These are phyloP conservation scores for Noctua fimbriata DNA, from an alignment of 2,888 invertebrate genomes.

Conservation along the genomic window DNA sequence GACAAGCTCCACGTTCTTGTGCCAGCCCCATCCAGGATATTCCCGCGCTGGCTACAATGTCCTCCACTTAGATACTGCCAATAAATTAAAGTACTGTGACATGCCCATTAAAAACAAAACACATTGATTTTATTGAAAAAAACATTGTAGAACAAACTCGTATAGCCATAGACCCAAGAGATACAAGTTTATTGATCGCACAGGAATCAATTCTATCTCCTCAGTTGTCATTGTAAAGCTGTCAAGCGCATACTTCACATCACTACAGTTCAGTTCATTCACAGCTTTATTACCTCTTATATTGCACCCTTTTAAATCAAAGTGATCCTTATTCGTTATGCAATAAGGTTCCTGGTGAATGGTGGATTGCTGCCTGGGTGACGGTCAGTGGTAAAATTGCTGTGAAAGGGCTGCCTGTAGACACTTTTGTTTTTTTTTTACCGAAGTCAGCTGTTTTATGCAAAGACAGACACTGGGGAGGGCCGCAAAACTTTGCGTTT, in stretches of 20 bases:
- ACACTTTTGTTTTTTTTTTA: slow-evolving; percentile 6
- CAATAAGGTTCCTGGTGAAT: neutral
- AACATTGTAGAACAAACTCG: slow-evolving; percentile 7
- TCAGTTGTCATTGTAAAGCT: slow-evolving; percentile 48
- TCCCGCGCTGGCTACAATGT: no score
- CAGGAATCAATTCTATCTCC: slow-evolving; percentile 37
- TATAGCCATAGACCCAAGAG: slow-evolving; percentile 1
- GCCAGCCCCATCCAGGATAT: no score
- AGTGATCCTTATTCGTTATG: neutral
- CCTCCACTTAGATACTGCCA: no score
- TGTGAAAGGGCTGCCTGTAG: neutral
- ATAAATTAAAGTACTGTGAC: no score
- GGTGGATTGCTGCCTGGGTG: neutral
- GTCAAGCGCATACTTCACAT: slow-evolving; percentile 44
- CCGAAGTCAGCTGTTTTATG: slow-evolving; percentile 33
- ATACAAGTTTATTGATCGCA: slow-evolving; percentile 40
- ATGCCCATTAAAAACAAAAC: slow-evolving; percentile 6
- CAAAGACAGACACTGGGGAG: neutral
- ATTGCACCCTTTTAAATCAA: neutral
- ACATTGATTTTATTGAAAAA: slow-evolving; percentile 7
- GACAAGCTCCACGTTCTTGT: no score
- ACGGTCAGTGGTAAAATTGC: neutral
- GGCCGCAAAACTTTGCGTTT: neutral
- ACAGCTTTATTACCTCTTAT: neutral
- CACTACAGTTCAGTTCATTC: neutral